Evolutionary conservation across 2,113 vertebrate species (phyloP), one percentile per base, ranked within the genome.

Genomic region (Megalops atlanticus): DNA sequence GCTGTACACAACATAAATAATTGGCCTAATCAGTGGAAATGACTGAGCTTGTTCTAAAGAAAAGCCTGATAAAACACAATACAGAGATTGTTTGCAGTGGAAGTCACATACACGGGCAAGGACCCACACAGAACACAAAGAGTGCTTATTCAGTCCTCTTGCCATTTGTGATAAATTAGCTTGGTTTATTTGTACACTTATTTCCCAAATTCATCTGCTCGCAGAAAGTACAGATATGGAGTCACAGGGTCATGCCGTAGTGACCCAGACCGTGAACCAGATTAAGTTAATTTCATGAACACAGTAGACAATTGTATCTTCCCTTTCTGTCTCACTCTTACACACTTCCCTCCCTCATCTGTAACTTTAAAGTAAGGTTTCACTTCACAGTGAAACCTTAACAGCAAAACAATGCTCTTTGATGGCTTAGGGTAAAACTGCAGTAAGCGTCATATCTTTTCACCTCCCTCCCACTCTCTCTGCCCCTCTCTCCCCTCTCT

Each of bases 401-500:
- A 45, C 24, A 0, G 1, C 39, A 10, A 6, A 39, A 24, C 71
- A 3, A 15, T 21, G 38, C 16, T 21, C 35, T 40, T 73, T 24
- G 21, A 24, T 39, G 18, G 38, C 71, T 38, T 7, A 39, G 7
- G 16, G 38, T 39, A 24, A 24, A 18, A 39, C 0, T 3, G 31
- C 64, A 68, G 64, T 24, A 68, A 68, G n/a, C n/a, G n/a, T n/a
- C n/a, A n/a, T 41, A 73, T 10, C 11, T 77, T 69, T 38, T 58
- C 77, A 31, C 52, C 79, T 36, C 49, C 77, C 47, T 40, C 36
- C 39, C 41, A 3, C 40, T 49, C 72, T 38, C 64, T 78, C 54
- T 74, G 77, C 77, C 74, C 68, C 73, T 76, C 80, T 72, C 69
- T 71, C 27, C 24, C 41, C 35, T 68, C 77, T 83, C n/a, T 83